Evolutionary conservation across 23 tunicate species (phyloP).

Genomic region (Diplosoma virens): DNA sequence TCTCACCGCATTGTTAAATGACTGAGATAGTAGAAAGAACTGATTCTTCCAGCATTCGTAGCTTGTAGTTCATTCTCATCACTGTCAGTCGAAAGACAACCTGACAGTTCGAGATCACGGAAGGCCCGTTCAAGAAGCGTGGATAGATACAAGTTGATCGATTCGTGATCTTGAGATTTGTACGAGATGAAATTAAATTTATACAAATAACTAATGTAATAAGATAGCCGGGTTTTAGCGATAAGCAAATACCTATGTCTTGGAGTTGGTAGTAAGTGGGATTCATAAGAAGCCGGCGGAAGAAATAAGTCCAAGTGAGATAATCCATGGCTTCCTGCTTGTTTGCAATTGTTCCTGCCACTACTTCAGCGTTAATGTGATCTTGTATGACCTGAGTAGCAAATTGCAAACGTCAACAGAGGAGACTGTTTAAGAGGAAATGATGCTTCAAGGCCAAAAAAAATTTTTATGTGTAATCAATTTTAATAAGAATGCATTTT

Average conservation of each 20-base stretch:
- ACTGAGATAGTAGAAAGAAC: slow-evolving; percentile 92
- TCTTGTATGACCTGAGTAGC: slow-evolving; percentile 82
- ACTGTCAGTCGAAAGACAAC: slow-evolving; percentile 51
- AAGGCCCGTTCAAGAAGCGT: slow-evolving; percentile 58
- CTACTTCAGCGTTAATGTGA: slow-evolving; percentile 93
- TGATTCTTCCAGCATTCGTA: slow-evolving; percentile 87
- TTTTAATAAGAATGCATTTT: too few relatives aligned
- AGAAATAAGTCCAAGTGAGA: slow-evolving; percentile 97
- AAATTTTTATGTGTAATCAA: too few relatives aligned
- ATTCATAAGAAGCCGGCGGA: slow-evolving; percentile 83
- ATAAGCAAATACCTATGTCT: slow-evolving; percentile 41
- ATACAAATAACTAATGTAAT: background rate
- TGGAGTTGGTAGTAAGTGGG: slow-evolving; percentile 85
- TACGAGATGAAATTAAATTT: background rate
- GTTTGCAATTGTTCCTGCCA: slow-evolving; percentile 85
- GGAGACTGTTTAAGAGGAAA: too few relatives aligned
- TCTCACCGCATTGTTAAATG: slow-evolving; percentile 84
- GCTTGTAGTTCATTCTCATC: slow-evolving; percentile 50
- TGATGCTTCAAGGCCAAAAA: too few relatives aligned
- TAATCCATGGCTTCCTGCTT: slow-evolving; percentile 95
- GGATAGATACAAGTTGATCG: slow-evolving; percentile 75
- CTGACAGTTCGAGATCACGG: slow-evolving; percentile 46
- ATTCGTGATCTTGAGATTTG: slow-evolving; percentile 60
- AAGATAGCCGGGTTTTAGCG: background rate
- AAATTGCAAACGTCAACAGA: too few relatives aligned